Conservation (phyloP, 2,888 invertebrate species). For the Calameuta filiformis region DNA sequence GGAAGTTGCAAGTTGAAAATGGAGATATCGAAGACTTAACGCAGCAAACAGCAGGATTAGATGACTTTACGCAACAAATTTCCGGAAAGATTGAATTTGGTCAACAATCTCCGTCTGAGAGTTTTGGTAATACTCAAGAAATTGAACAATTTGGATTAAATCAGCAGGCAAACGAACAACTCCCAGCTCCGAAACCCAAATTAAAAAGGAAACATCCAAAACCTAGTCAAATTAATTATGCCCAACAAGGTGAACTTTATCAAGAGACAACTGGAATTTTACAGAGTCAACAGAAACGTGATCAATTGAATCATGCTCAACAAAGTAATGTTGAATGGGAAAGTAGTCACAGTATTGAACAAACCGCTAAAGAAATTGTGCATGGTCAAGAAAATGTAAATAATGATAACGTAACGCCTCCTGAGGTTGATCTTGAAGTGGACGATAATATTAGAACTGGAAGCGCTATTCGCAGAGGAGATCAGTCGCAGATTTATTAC, state of each 20-base stretch:
- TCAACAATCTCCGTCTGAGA: constrained; percentile 19
- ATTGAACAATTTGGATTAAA: constrained; percentile 13
- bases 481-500: neutral
- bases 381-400: neutral
- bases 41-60: constrained; percentile 32
- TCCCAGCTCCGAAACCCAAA: constrained; percentile 4
- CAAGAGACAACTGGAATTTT: neutral
- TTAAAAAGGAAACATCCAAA: neutral
- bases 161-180: neutral
- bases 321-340: neutral
- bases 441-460: constrained; percentile 9
- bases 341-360: neutral
- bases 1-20: constrained; percentile 20
- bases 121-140: constrained; percentile 21
- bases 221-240: neutral
- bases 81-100: constrained; percentile 29
- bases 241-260: neutral
- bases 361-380: neutral
- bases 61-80: constrained; percentile 31
- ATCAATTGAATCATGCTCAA: neutral
- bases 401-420: neutral
- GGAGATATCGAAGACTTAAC: constrained; percentile 24
- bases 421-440: neutral
- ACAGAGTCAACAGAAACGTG: neutral
- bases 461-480: constrained; percentile 5